A percentile compares a stretch with the other conserved stretches of the same genome.
Evolutionary conservation across 2,113 vertebrate species (phyloP).

Genomic region (Chloroceryle aenea): DNA sequence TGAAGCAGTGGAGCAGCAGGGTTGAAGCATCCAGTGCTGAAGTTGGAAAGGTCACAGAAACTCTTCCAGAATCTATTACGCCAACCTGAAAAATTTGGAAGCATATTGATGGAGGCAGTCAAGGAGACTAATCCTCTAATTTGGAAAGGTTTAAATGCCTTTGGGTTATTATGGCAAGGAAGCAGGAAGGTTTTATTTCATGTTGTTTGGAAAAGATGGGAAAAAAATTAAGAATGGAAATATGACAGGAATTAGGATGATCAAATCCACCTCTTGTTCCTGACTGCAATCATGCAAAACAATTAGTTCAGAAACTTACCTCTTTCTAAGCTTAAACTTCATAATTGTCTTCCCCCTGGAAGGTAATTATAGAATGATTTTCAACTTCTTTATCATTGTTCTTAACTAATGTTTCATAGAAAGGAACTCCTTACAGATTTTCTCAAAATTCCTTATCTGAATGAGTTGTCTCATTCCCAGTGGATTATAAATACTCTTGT

Average conservation of each 20-base stretch:
- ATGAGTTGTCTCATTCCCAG: neutral
- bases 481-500: neutral
- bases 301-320: neutral
- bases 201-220: neutral
- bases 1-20: neutral
- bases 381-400: neutral
- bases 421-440: neutral
- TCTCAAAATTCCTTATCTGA: neutral
- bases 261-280: neutral
- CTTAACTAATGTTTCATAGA: neutral
- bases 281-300: neutral
- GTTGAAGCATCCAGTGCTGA: neutral
- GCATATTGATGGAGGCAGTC: neutral
- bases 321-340: neutral
- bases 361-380: neutral
- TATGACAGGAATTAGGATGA: neutral
- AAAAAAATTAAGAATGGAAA: neutral
- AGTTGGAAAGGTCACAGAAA: neutral
- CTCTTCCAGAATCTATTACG: neutral
- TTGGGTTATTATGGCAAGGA: neutral
- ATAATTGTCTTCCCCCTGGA: neutral
- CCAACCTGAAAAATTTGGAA: neutral
- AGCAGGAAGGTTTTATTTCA: neutral
- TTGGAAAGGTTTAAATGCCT: neutral
- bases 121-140: neutral